A percentile compares a stretch with the other conserved stretches of the same genome.
Conservation (phyloP, 2,888 invertebrate species). For the Idaea aversata region DNA sequence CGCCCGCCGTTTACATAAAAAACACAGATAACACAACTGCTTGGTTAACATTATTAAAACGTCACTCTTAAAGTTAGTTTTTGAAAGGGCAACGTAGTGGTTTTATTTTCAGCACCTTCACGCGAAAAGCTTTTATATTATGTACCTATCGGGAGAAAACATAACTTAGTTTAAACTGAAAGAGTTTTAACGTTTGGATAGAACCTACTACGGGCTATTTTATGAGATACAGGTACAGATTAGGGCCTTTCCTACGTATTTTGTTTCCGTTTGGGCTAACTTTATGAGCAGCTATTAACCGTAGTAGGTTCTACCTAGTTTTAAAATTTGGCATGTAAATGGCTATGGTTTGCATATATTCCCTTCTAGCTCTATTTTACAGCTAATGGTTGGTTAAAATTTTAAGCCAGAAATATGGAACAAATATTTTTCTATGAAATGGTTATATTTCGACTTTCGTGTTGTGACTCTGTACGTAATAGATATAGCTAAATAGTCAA, state of each 20-base stretch:
- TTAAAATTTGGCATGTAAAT: background rate
- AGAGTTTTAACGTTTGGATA: background rate
- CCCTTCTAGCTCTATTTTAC: background rate
- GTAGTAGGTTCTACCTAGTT: background rate
- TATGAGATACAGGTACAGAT: background rate
- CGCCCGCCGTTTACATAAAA: too few species aligned
- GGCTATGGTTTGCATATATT: background rate
- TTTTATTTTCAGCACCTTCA: background rate
- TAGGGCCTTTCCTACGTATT: background rate
- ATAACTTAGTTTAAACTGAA: background rate
- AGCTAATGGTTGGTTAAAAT: background rate
- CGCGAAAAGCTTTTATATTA: background rate
- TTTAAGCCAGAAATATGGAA: background rate
- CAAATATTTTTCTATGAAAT: background rate
- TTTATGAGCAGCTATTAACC: background rate
- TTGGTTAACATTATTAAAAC: background rate
- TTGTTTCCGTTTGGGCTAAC: background rate
- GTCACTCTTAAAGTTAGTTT: background rate
- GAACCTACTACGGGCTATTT: slow-evolving; percentile 1
- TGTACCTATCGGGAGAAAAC: background rate
- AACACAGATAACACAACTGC: too few species aligned
- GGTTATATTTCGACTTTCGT: background rate
- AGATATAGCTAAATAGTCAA: too few species aligned
- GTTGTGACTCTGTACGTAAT: background rate
- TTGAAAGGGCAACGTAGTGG: background rate